Conservation (phyloP, 1,140 invertebrate species). For the Euwallacea similis region DNA sequence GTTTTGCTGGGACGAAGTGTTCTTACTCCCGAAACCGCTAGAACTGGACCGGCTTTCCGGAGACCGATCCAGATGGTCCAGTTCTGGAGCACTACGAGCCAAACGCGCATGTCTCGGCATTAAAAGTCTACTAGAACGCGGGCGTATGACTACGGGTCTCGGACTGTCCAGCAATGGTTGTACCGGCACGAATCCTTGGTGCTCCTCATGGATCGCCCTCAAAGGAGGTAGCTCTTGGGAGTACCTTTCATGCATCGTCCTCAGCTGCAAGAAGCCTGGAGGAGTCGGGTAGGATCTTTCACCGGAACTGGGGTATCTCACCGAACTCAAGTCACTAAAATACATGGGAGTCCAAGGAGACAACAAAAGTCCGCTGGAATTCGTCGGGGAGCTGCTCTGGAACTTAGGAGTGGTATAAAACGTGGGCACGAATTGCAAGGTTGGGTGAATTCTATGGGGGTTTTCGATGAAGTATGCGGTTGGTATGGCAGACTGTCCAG, state of each 20-base stretch:
- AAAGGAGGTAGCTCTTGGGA: constrained; percentile 74
- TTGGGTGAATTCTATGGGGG: constrained; percentile 42
- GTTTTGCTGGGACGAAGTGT: constrained; percentile 79
- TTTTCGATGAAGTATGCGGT: constrained; percentile 54
- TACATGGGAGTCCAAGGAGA: constrained; percentile 68
- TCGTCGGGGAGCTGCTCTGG: constrained; percentile 67
- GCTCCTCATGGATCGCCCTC: constrained; percentile 73
- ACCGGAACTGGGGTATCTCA: constrained; percentile 75
- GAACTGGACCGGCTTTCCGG: constrained; percentile 85
- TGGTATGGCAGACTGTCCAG: constrained; percentile 61
- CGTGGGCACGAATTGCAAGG: constrained; percentile 53
- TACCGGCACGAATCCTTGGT: constrained; percentile 62
- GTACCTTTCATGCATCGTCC: constrained; percentile 67
- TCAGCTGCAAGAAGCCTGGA: constrained; percentile 63
- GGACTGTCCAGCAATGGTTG: constrained; percentile 58
- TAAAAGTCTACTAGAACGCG: constrained; percentile 59
- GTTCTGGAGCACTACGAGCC: constrained; percentile 67
- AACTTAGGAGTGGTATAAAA: constrained; percentile 62
- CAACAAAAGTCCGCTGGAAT: constrained; percentile 58
- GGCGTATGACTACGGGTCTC: constrained; percentile 52
- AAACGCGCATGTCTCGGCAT: constrained; percentile 66
- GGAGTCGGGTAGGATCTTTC: constrained; percentile 77
- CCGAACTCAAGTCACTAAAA: constrained; percentile 83
- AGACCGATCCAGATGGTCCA: constrained; percentile 70
- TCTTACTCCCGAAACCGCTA: constrained; percentile 88